Conservation (phyloP, 2,797 vertebrate genomes). For the Melanotaenia trifasciata region DNA sequence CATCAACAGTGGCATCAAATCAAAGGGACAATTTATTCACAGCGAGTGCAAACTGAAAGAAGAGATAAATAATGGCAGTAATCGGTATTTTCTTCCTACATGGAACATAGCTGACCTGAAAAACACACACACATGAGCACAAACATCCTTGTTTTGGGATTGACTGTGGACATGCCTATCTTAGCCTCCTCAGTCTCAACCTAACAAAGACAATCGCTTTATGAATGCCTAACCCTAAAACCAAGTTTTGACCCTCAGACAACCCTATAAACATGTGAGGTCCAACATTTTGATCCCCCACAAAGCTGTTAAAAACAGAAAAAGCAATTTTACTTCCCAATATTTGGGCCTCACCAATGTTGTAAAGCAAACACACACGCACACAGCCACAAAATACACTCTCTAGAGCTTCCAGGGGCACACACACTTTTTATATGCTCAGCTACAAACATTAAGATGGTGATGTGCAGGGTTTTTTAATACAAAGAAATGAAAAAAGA, state of each 20-base stretch:
- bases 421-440: conserved; percentile 62
- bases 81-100: conserved; percentile 56
- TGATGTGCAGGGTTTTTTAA: conserved; percentile 45
- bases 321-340: background rate
- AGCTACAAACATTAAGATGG: conserved; percentile 65
- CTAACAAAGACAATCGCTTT: background rate
- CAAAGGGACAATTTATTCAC: conserved; percentile 55
- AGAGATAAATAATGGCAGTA: conserved; percentile 55
- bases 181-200: background rate
- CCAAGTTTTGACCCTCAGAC: background rate
- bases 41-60: conserved; percentile 41
- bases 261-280: background rate
- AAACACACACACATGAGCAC: conserved; percentile 32
- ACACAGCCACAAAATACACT: conserved; percentile 27
- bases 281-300: background rate
- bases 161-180: background rate
- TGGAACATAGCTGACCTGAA: conserved; percentile 52
- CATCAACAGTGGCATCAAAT: conserved; percentile 39
- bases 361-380: background rate
- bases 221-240: background rate
- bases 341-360: no score
- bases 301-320: background rate
- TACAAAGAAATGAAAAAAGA: conserved; percentile 55
- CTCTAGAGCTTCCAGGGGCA: conserved; percentile 40
- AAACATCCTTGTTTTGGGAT: background rate